Evolutionary conservation across 2,797 vertebrate species (phyloP), one percentile per base, ranked within the genome.

Genomic region (Benthosema pterotum): DNA sequence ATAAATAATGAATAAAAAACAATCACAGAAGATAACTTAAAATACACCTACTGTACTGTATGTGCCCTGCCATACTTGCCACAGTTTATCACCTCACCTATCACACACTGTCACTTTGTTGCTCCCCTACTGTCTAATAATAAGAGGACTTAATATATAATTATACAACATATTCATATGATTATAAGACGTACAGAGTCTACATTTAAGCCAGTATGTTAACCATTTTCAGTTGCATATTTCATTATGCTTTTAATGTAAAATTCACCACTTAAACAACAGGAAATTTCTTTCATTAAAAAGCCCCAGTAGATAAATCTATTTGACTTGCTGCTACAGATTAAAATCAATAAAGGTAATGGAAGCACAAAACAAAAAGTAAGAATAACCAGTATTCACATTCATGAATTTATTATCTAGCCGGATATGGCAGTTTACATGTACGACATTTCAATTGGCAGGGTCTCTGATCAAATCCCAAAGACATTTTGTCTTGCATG

Each of bases 1-100:
- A 74, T 17, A 65, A 76, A 74, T 17, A 66, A 48, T 14, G 42
- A 62, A 60, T 38, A 65, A 62, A 79, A 77, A 68, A 46, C 57
- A 78, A 68, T 52, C 57, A 78, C 57, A 66, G 47, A 58, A 60
- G 50, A 45, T 63, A 43, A 7, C 2, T 28, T 59, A 67, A 28
- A 61, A 13, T 52, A 56, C 43, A 65, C 51, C 47, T 57, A 55
- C 55, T 55, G 6, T 5, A 13, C 61, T n/a, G n/a, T n/a, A 5
- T 32, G 1, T 67, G 54, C 16, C 56, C 18, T 52, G 13, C 9
- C 5, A 52, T 18, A 12, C 3, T 49, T 49, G 15, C 22, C n/a
- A 50, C 13, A 52, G 11, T 71, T 46, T 2, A 11, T 43, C 52
- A 19, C 6, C 17, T 56, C 15, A 46, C 25, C 18, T 52, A 38